Evolutionary conservation across 2,113 vertebrate genomes (phyloP).

Genomic region (Syngnathoides biaculeatus): DNA sequence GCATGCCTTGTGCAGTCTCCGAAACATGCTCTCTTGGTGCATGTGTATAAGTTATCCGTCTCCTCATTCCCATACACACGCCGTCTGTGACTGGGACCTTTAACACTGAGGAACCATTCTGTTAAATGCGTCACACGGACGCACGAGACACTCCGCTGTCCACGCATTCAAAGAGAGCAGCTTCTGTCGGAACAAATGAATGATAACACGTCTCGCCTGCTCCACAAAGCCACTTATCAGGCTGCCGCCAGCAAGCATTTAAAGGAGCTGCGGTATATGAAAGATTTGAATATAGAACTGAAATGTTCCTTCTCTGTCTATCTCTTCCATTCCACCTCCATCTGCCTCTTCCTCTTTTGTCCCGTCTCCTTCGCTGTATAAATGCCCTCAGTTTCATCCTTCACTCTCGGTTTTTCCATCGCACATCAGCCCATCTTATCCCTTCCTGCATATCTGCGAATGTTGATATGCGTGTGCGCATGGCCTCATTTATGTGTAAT

Average conservation of each 20-base stretch:
- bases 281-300: constrained; percentile 57
- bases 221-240: constrained; percentile 61
- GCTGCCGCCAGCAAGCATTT: constrained; percentile 52
- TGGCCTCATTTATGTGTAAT: constrained; percentile 33
- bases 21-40: constrained; percentile 4
- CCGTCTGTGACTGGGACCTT: constrained; percentile 15
- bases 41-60: background rate
- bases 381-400: constrained; percentile 34
- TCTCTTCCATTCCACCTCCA: constrained; percentile 22
- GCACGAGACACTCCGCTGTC: constrained; percentile 20
- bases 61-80: constrained; percentile 5
- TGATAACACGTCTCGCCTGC: constrained; percentile 47
- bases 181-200: constrained; percentile 54
- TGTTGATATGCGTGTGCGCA: constrained; percentile 21
- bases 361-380: constrained; percentile 20
- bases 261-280: constrained; percentile 37
- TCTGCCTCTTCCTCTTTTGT: constrained; percentile 20
- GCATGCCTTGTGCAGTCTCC: constrained; percentile 17
- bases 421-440: constrained; percentile 41
- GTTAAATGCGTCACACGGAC: constrained; percentile 10
- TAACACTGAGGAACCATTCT: constrained; percentile 6
- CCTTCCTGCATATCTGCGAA: constrained; percentile 42
- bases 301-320: constrained; percentile 24
- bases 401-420: constrained; percentile 10
- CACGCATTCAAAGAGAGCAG: constrained; percentile 39